Percentiles rank a stretch among this genome's conserved stretches.
These are phyloP conservation scores for Olivierus martensii DNA, from an alignment of 1,140 invertebrate genomes.

Conservation along the genomic window DNA sequence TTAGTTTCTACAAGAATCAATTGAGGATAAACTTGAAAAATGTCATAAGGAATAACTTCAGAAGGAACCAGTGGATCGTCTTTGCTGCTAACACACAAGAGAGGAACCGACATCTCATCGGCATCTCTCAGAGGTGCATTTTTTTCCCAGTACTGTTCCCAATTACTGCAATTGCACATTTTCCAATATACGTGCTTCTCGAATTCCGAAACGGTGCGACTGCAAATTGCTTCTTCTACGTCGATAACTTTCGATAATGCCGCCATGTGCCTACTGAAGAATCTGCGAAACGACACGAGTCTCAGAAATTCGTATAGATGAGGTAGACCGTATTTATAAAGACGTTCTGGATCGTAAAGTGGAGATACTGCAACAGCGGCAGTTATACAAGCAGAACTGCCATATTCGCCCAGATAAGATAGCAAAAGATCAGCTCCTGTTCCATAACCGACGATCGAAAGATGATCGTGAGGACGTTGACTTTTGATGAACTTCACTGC, in stretches of 20 bases:
- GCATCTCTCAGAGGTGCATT: slow-evolving; percentile 26
- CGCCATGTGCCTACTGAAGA: slow-evolving; percentile 17
- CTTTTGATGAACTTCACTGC: slow-evolving; percentile 25
- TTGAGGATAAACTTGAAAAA: slow-evolving; percentile 26
- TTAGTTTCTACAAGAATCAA: slow-evolving; percentile 24
- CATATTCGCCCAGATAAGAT: slow-evolving; percentile 28
- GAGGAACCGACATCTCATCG: slow-evolving; percentile 26
- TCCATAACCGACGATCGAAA: slow-evolving; percentile 24
- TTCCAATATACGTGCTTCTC: slow-evolving; percentile 22
- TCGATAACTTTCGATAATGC: slow-evolving; percentile 19
- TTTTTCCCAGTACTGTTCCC: slow-evolving; percentile 26
- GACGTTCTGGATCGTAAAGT: slow-evolving; percentile 21
- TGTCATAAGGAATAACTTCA: slow-evolving; percentile 23
- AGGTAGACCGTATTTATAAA: slow-evolving; percentile 11
- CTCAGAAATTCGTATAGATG: slow-evolving; percentile 2
- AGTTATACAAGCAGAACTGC: slow-evolving; percentile 24
- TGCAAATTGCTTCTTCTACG: slow-evolving; percentile 12
- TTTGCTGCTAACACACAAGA: slow-evolving; percentile 25
- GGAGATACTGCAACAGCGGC: slow-evolving; percentile 25
- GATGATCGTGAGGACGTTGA: slow-evolving; percentile 18
- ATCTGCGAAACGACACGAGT: slow-evolving; percentile 17
- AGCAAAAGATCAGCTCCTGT: slow-evolving; percentile 24
- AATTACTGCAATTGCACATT: slow-evolving; percentile 18
- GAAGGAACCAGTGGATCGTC: slow-evolving; percentile 25
- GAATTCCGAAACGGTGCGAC: slow-evolving; percentile 18